Evolutionary conservation across 2,888 invertebrate genomes (phyloP).

Genomic region (Trichacis sp.): DNA sequence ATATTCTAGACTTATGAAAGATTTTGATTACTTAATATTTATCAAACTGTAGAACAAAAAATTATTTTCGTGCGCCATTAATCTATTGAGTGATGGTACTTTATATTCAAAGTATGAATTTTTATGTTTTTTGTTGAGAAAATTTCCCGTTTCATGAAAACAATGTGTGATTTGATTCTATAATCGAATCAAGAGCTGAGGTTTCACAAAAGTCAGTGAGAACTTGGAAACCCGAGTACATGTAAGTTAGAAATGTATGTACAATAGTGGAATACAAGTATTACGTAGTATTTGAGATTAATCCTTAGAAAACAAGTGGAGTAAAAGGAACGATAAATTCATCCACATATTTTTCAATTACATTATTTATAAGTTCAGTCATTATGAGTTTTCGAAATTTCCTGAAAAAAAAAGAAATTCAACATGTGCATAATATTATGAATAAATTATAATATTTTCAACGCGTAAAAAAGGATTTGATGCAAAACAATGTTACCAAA

Average conservation of each 20-base stretch:
- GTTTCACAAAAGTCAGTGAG: conserved; percentile 1
- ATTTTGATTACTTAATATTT: no score
- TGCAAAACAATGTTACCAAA: conserved; percentile 6
- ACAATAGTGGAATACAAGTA: conserved; percentile 14
- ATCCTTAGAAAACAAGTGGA: conserved; percentile 8
- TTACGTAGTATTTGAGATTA: conserved; percentile 23
- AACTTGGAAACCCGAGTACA: neutral
- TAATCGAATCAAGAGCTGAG: conserved; percentile 1
- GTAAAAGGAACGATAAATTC: neutral
- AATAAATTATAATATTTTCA: neutral
- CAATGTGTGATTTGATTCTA: conserved; percentile 7
- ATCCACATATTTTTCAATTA: no score
- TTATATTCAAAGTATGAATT: neutral
- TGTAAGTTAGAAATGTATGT: neutral
- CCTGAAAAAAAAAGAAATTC: no score
- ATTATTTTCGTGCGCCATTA: no score
- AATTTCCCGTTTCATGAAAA: no score
- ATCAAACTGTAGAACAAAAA: no score
- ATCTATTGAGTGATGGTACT: neutral
- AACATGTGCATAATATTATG: neutral
- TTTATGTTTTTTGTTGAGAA: neutral
- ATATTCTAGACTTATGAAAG: no score
- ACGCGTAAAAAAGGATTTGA: conserved; percentile 13
- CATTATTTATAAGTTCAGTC: conserved; percentile 19
- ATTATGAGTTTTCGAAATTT: no score